Evolutionary conservation across 2,888 invertebrate species (phyloP), one percentile per base, ranked within the genome.

Genomic region (Cerastis rubricosa): DNA sequence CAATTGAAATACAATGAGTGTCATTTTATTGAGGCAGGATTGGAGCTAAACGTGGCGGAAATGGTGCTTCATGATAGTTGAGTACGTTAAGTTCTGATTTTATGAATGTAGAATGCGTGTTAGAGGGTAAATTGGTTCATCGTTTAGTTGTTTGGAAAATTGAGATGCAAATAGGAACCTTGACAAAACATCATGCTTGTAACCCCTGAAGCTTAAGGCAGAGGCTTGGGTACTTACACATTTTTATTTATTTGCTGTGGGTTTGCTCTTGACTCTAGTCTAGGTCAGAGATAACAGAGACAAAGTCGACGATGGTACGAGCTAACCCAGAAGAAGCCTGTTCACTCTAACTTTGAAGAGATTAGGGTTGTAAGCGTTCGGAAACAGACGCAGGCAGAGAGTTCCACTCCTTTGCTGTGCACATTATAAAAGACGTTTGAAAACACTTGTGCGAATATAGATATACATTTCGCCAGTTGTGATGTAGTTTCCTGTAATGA

Each of bases 1-100:
- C 91, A 89, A 91, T 90, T 88, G 87, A 86, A 89, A 86, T 83
- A 78, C 80, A 81, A 81, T 85, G 81, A 86, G 84, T 84, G 81
- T 85, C 84, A 85, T 90, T 91, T 90, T 91, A 89, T 88, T 86
- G 86, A 87, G 77, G 75, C 74, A n/a, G 73, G 51, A 84, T 80
- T 75, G 73, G 67, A 64, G 80, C 70, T 75, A 72, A 78, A 80
- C 76, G 66, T 73, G 65, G 59, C 14, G 40, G 57, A 57, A 78
- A 66, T 71, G 51, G 61, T 72, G 64, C 59, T 73, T 74, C 57
- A 35, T 14, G 67, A 51, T 73, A 54, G 54, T 54, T 69, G 49
- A 64, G 64, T 29, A 12, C 65, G 47, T 25, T 14, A 66, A 43
- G 43, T 63, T 82, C 64, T 66, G 79, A 83, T 71, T 64, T 64